phyloP scores from a whole-genome alignment of 2,888 invertebrate species.

The Heliconius hortense region DNA sequence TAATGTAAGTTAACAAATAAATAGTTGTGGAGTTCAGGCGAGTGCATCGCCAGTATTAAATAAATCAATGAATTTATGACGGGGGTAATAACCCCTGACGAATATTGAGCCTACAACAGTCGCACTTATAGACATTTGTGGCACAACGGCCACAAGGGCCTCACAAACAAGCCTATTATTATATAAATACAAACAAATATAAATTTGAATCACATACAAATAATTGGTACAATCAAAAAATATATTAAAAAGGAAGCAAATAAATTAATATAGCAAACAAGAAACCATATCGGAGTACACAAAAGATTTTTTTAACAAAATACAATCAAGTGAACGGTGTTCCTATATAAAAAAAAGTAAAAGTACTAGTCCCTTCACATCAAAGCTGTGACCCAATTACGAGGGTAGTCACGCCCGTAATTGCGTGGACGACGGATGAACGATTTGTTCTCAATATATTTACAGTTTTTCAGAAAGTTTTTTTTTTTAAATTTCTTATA shows the following conservation, averaged over 20 bases:
- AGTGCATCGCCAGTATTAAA: no score
- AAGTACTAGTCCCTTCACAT: constrained; percentile 30
- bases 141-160: no score
- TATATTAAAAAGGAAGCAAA: background rate
- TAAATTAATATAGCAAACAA: background rate
- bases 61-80: no score
- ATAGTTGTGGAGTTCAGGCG: no score
- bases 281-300: constrained; percentile 9
- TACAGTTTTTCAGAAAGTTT: background rate
- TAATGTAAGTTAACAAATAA: no score
- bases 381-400: constrained; percentile 38
- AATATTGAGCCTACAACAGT: no score
- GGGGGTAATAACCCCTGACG: no score
- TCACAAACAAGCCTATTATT: no score
- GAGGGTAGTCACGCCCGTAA: constrained; percentile 35
- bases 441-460: constrained; percentile 25
- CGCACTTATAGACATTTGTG: no score
- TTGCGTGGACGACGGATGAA: constrained; percentile 33
- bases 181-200: no score
- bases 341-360: constrained; percentile 14
- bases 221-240: background rate
- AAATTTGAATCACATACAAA: no score
- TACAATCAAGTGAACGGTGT: constrained; percentile 29
- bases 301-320: constrained; percentile 24
- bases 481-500: background rate